phyloP scores from a whole-genome alignment of 2,113 vertebrate genomes.

The Perca schrenkii region DNA sequence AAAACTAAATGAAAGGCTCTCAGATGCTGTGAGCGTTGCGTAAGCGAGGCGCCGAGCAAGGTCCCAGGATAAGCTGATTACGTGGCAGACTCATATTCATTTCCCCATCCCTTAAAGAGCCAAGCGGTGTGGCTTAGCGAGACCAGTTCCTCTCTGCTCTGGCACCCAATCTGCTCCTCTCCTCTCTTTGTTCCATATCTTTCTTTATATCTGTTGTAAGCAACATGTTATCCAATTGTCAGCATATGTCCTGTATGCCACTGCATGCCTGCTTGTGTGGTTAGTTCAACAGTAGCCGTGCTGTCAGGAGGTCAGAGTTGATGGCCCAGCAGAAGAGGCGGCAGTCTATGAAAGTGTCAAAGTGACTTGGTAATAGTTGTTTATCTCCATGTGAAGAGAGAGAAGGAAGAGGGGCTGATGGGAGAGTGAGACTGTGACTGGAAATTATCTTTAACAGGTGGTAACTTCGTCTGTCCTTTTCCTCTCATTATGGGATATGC shows the following conservation, averaged over 20 bases:
- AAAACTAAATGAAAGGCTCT: slow-evolving; percentile 76
- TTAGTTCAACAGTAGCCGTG: background rate
- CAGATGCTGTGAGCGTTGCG: slow-evolving; percentile 70
- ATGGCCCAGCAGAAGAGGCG: background rate
- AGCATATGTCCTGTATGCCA: slow-evolving; percentile 4
- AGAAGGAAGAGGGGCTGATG: background rate
- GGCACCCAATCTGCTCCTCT: slow-evolving; percentile 26
- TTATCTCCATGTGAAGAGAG: slow-evolving; percentile 5
- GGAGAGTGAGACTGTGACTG: background rate
- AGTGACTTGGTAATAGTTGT: slow-evolving; percentile 17
- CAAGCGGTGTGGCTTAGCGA: slow-evolving; percentile 52
- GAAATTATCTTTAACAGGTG: slow-evolving; percentile 62
- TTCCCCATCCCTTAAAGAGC: slow-evolving; percentile 65
- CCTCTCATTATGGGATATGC: slow-evolving; percentile 39
- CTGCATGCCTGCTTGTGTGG: background rate
- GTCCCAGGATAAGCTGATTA: slow-evolving; percentile 78
- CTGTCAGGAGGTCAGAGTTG: slow-evolving; percentile 30
- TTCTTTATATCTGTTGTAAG: slow-evolving; percentile 47
- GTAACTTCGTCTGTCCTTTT: slow-evolving; percentile 40
- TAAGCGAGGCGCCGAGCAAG: slow-evolving; percentile 61
- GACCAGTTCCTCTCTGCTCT: slow-evolving; percentile 11
- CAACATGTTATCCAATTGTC: slow-evolving; percentile 49
- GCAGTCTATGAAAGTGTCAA: background rate
- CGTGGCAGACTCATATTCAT: slow-evolving; percentile 73
- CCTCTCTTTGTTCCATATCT: slow-evolving; percentile 30